Conservation (phyloP, 2,888 invertebrate species). For the Caenorhabditis sp. region DNA sequence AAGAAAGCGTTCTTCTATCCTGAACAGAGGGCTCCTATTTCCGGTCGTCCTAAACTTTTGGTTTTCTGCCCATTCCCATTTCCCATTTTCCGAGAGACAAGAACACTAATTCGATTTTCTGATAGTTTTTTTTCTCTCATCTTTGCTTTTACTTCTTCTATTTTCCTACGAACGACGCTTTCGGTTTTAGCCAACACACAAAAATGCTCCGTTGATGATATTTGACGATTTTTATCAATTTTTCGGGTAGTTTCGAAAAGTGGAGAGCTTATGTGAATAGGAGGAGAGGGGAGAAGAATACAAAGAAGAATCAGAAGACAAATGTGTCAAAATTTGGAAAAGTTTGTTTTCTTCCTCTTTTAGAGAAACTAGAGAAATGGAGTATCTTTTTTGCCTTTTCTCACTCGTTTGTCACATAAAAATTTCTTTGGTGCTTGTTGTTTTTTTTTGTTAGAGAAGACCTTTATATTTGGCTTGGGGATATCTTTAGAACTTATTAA, state of each 20-base stretch:
- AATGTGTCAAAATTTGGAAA: conserved; percentile 61
- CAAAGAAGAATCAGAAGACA: conserved; percentile 49
- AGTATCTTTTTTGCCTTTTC: conserved; percentile 19
- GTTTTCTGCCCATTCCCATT: not conserved
- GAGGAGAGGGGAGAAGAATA: not conserved
- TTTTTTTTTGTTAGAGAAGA: not conserved
- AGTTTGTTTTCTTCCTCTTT: conserved; percentile 4
- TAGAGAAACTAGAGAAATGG: conserved; percentile 13
- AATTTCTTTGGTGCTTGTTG: no score
- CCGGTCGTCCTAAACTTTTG: not conserved
- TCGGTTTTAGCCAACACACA: not conserved
- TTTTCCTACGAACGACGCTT: not conserved
- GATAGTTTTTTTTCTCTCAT: conserved; percentile 14
- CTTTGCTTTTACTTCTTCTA: not conserved
- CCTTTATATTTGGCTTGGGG: not conserved
- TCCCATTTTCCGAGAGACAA: not conserved
- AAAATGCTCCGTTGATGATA: not conserved
- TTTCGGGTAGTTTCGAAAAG: not conserved
- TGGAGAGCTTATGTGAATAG: not conserved
- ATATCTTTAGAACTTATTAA: not conserved
- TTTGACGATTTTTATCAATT: conserved; percentile 5
- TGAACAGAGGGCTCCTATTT: conserved; percentile 19
- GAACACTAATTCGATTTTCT: conserved; percentile 25
- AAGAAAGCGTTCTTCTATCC: conserved; percentile 8
- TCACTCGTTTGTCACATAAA: conserved; percentile 17